phyloP scores from a whole-genome alignment of 2,797 vertebrate species.

The Nyctalus aviator region DNA sequence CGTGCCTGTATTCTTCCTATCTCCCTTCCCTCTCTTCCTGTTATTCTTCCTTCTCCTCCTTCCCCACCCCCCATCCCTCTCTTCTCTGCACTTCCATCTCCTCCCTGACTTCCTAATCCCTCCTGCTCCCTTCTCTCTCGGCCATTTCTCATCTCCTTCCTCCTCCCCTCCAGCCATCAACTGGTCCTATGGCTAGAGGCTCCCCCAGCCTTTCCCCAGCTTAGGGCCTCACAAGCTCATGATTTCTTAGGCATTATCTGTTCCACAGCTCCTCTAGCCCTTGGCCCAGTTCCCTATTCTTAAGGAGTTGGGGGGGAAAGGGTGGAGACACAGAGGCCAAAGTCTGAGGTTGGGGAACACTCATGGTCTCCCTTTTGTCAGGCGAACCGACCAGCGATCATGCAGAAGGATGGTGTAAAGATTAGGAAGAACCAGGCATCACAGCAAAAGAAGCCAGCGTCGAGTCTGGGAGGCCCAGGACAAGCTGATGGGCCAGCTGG shows the following conservation, averaged over 20 bases:
- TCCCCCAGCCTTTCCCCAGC: background rate
- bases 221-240: background rate
- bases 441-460: constrained; percentile 91
- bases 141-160: background rate
- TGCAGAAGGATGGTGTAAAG: constrained; percentile 96
- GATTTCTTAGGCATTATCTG: background rate
- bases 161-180: background rate
- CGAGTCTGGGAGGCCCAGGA: constrained; percentile 68
- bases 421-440: constrained; percentile 95
- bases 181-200: background rate
- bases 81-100: background rate
- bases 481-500: constrained; percentile 69
- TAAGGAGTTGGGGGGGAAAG: constrained; percentile 26
- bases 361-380: constrained; percentile 76
- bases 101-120: background rate
- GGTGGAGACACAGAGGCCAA: background rate
- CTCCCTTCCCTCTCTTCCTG: background rate
- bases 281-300: background rate
- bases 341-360: background rate
- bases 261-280: no score
- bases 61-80: background rate
- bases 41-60: background rate
- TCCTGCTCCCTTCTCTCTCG: background rate
- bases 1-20: background rate
- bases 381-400: constrained; percentile 94